These are phyloP conservation scores for Varroa destructor DNA, from an alignment of 1,140 invertebrate genomes.

Conservation along the genomic window DNA sequence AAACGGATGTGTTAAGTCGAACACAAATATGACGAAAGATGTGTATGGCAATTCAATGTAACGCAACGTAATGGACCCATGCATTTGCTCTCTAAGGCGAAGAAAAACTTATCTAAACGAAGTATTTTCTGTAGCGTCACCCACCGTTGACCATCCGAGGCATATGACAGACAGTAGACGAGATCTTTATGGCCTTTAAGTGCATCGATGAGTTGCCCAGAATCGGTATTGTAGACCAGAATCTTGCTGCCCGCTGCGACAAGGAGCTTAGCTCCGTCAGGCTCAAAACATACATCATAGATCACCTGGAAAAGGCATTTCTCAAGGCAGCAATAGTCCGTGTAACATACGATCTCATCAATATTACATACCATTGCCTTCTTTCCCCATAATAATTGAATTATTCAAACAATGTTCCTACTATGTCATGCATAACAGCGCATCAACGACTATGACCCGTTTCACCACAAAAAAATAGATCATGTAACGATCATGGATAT, in stretches of 20 bases:
- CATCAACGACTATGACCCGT: too few relatives aligned
- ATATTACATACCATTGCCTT: neutral
- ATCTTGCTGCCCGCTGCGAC: conserved; percentile 82
- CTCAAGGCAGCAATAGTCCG: conserved; percentile 29
- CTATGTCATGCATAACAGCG: too few relatives aligned
- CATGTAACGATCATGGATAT: too few relatives aligned
- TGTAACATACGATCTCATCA: conserved; percentile 28
- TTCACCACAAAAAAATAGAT: too few relatives aligned
- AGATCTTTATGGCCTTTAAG: conserved; percentile 88
- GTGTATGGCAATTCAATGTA: too few relatives aligned
- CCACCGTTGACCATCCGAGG: conserved; percentile 72
- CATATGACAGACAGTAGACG: conserved; percentile 82
- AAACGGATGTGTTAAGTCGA: too few relatives aligned
- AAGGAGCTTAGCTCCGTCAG: conserved; percentile 81
- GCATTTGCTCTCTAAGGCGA: too few relatives aligned
- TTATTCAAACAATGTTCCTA: neutral
- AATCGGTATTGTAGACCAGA: conserved; percentile 79
- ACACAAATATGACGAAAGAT: too few relatives aligned
- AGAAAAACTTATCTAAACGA: too few relatives aligned
- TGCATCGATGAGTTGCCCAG: conserved; percentile 77
- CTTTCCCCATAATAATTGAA: conserved; percentile 27
- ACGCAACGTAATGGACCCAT: too few relatives aligned
- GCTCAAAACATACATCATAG: conserved; percentile 84
- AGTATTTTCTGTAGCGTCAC: neutral
- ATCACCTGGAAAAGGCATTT: conserved; percentile 55